These are phyloP conservation scores for Actenoides hombroni DNA, from an alignment of 2,113 vertebrate genomes.

Conservation along the genomic window DNA sequence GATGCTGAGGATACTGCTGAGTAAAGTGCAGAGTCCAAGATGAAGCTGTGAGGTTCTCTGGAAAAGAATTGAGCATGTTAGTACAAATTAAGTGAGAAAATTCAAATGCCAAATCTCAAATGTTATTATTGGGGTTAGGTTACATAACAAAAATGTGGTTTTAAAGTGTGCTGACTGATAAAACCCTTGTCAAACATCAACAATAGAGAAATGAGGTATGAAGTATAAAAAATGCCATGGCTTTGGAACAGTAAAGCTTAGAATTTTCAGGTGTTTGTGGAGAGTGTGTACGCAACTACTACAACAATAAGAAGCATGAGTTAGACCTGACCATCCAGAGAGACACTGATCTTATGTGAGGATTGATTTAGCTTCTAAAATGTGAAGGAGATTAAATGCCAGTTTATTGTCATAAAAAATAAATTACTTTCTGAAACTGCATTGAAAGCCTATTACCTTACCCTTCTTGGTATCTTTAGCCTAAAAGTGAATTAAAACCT, in stretches of 20 bases:
- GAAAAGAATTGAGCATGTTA: background rate
- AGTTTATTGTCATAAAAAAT: background rate
- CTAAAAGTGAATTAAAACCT: conserved; percentile 3
- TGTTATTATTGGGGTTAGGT: background rate
- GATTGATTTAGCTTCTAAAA: background rate
- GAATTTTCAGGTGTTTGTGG: background rate
- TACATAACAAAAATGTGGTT: background rate
- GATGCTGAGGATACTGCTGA: background rate
- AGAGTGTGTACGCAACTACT: background rate
- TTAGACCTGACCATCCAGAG: background rate
- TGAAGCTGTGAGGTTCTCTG: background rate
- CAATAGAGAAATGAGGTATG: background rate
- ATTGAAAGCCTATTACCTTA: background rate
- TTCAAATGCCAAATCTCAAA: background rate
- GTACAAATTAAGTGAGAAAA: background rate
- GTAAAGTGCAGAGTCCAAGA: background rate
- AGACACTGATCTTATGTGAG: background rate
- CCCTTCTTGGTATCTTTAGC: background rate
- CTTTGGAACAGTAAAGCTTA: background rate
- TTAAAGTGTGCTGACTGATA: background rate
- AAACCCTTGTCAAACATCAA: background rate
- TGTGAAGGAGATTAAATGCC: conserved; percentile 6
- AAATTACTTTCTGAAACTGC: background rate
- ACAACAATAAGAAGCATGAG: background rate
- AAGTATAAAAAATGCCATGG: background rate